phyloP scores from a whole-genome alignment of 2,888 invertebrate species.

The Nomada hirtipes region DNA sequence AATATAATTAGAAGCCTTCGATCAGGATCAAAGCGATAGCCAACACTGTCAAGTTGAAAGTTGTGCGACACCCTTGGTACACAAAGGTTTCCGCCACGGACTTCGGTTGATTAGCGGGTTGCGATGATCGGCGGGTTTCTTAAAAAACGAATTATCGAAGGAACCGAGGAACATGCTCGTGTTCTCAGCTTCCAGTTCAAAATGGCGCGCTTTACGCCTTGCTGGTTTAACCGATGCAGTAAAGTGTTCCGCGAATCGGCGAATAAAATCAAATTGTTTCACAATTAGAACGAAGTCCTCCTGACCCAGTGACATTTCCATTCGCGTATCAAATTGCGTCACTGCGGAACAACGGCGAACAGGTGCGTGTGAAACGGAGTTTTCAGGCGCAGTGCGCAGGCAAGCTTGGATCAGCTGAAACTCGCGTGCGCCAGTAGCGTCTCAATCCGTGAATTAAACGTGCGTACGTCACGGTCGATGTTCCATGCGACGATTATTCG shows the following conservation, averaged over 20 bases:
- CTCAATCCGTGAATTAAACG: not conserved
- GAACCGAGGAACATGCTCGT: not conserved
- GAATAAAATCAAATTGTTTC: not conserved
- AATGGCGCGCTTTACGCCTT: too few species aligned
- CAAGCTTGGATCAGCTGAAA: slow-evolving; percentile 40
- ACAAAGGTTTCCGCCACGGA: slow-evolving; percentile 7
- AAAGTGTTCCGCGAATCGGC: not conserved
- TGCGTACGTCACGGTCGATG: not conserved
- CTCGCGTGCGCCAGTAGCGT: slow-evolving; percentile 31
- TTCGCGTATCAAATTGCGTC: slow-evolving; percentile 13
- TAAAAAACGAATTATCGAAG: slow-evolving; percentile 10
- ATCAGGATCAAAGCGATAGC: slow-evolving; percentile 15
- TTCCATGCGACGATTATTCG: too few species aligned
- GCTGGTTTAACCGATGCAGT: not conserved
- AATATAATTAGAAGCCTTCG: not conserved
- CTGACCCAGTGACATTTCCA: slow-evolving; percentile 54
- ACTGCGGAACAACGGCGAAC: slow-evolving; percentile 41
- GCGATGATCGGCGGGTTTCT: not conserved
- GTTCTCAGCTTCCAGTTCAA: not conserved
- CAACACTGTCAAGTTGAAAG: slow-evolving; percentile 32
- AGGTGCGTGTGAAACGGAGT: slow-evolving; percentile 35
- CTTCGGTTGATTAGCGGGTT: slow-evolving; percentile 11
- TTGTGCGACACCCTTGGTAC: slow-evolving; percentile 29
- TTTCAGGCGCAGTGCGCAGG: slow-evolving; percentile 48
- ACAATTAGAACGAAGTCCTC: not conserved